Evolutionary conservation across 2,113 vertebrate species (phyloP), one percentile per base, ranked within the genome.

Genomic region (Macquaria australasica): DNA sequence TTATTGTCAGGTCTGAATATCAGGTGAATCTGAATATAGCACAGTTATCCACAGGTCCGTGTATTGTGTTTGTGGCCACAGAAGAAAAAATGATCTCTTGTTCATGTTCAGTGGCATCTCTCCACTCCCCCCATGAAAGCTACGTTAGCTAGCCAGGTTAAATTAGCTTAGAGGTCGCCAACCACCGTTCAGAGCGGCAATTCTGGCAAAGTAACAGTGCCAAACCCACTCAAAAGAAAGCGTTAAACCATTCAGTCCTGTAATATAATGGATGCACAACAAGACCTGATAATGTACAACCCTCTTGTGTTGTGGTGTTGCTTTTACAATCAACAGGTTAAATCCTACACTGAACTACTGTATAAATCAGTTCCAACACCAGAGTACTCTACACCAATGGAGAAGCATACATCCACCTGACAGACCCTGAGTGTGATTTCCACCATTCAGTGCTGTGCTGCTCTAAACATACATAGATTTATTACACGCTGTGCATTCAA

Each of bases 381-480:
- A 39, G 66, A 25, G 71, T 6, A 75, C 41, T 45, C 58, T 45
- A 51, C 71, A 43, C 41, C 60, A 14, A 41, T 9, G 28, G 68
- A 18, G 73, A 48, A 18, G 25, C 56, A 74, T 78, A 63, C 77
- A 80, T 83, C 76, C 53, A 53, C 58, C 63, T 39, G 75, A 75
- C 53, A 51, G 66, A 77, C 25, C n/a, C 14, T 0, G 12, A 71
- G 73, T 73, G 67, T 59, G 25, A 81, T 64, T 77, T 34, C 73
- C n/a, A 73, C 56, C 53, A 41, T 43, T 81, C 59, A 28, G 20
- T 23, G 50, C 48, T 31, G 25, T 39, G 59, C 71, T 69, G 62
- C 60, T 73, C 62, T 48, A 71, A 74, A 73, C 73, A 81, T 66
- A 56, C 63, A 41, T 3, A 10, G 64, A 78, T 74, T 51, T 64